phyloP scores from a whole-genome alignment of 2,113 vertebrate genomes.

The Gorsachius goisagi region DNA sequence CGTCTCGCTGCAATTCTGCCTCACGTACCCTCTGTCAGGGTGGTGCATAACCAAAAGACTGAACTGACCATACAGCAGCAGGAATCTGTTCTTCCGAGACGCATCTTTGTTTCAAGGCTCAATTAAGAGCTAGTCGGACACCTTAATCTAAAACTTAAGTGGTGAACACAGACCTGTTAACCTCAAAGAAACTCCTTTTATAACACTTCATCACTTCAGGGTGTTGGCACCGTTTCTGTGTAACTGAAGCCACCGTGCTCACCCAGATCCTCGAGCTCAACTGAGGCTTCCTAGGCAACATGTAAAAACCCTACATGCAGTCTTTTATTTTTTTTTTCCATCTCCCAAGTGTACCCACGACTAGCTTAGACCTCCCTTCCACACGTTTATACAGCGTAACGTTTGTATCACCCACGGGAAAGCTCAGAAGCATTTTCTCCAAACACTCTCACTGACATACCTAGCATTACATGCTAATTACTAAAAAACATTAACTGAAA shows the following conservation, averaged over 20 bases:
- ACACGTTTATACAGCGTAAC: too few species aligned
- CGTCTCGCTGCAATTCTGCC: not conserved
- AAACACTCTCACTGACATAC: not conserved
- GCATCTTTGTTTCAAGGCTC: not conserved
- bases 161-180: not conserved
- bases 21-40: not conserved
- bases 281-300: not conserved
- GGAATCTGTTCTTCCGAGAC: not conserved
- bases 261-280: not conserved
- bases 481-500: not conserved
- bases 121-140: not conserved
- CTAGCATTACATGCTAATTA: not conserved
- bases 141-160: not conserved
- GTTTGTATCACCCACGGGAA: not conserved
- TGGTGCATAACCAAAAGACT: not conserved
- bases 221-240: not conserved
- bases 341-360: not conserved
- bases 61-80: not conserved
- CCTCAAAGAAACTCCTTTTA: not conserved
- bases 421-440: not conserved
- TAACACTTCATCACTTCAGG: not conserved
- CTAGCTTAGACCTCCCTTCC: not conserved
- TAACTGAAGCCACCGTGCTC: not conserved
- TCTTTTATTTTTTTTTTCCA: too few species aligned
- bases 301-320: fast-evolving